Evolutionary conservation across 2,888 invertebrate genomes (phyloP), one percentile per base, ranked within the genome.

Genomic region (Blastobasis adustella): DNA sequence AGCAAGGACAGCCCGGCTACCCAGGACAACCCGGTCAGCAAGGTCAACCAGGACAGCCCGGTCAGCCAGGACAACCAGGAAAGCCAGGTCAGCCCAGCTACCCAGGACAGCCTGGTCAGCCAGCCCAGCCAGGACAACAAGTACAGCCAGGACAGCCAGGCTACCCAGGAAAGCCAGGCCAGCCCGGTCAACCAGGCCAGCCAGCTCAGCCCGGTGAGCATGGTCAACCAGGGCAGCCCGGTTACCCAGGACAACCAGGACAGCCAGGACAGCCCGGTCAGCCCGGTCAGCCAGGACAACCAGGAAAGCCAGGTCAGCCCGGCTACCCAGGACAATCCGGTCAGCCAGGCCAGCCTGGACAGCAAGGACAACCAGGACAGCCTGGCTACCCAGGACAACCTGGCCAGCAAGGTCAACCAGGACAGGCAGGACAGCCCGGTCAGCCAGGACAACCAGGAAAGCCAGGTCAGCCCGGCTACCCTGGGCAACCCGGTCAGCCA

Each of bases 401-500:
- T 23, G 59, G 58, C 7, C 23, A 53, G 1, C 55, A 43, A 8
- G 59, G 55, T n/a, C 37, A 54, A 8, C 55, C 59, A 7, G 59
- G 56, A 5, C 46, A 52, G 9, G 55, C 48, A 45, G 63, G 58
- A 49, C 55, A 54, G 6, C 60, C 58, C 8, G 58, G 58, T 7
- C 36, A 51, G 0, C 54, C 55, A 43, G 57, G 58, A 5, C 45
- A 54, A 8, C 58, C 55, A 50, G 53, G 61, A n/a, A 45, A 58
- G 0, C 68, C 70, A 5, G 68, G 65, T 7, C 50, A 54, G 41
- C 68, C 75, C 1, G 72, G 65, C 5, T 49, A 57, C 1, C 90
- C 63, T 85, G 71, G 63, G 85, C 70, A 43, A 85, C 91, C 69
- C 82, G 76, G 56, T 86, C 73, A 56, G 0, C 71, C 68, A 5